Base-by-base conservation (phyloP, 2,797 vertebrate genomes). In the Oreochromis mossambicus region DNA sequence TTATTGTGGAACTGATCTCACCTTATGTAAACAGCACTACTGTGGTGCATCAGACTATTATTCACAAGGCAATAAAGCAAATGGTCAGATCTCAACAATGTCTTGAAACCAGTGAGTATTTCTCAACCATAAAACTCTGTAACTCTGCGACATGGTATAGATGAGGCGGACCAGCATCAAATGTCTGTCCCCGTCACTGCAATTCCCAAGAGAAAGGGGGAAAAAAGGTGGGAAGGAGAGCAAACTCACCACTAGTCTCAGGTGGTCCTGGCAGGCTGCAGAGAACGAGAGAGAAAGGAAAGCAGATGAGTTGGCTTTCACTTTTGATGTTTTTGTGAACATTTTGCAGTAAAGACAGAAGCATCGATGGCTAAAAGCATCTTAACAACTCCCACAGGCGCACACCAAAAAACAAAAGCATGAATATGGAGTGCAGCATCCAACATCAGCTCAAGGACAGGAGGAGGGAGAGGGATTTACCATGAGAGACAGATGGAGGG, bases 191-290 rank as follows among this genome's bases (percentile, higher is more conserved):
- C 38, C 77, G 29, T 78, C 77, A 85, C 19, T 4, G 14, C 6
- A 17, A 63, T 2, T 50, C 70, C 52, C 73, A 12, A 1, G 19
- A 55, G 78, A 58, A 43, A 29, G 12, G 12, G 54, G 46, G 26
- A 4, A 63, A 75, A 8, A 24, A 68, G 11, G 32, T 50, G 3
- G 21, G 26, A 81, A 43, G 34, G 26, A 80, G 7, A 77, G 29
- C 32, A 52, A 80, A 93, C 92, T 92, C 89, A 94, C 92, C 91
- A 86, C 87, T 41, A 21, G 91, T 88, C 83, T 86, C 58, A 77
- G 87, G 54, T 83, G 70, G 79, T 93, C 50, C 58, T 17, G 84
- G n/a, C 80, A 78, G 79, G 66, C 90, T 90, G 84, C 81, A 73
- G 63, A 87, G 19, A 86, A 13, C 9, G 10, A 66, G 11, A 86